These are phyloP conservation scores for Oncorhynchus mykiss DNA, from an alignment of 2,113 vertebrate genomes.

Conservation along the genomic window DNA sequence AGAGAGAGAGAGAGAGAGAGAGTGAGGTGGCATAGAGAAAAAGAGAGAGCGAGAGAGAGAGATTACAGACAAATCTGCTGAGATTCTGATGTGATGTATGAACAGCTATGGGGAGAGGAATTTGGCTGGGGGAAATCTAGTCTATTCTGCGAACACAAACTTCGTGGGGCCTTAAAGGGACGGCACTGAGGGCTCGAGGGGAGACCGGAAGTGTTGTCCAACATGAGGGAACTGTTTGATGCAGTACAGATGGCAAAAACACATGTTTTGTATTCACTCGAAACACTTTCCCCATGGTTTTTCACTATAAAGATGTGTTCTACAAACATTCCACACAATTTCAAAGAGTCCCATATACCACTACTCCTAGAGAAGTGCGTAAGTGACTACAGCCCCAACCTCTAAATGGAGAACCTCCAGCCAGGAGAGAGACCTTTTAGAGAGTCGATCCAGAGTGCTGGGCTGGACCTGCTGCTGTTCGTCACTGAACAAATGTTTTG, in stretches of 20 bases:
- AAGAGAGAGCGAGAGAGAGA: not conserved
- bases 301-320: constrained; percentile 16
- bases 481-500: constrained; percentile 77
- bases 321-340: not conserved
- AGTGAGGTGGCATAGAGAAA: not conserved
- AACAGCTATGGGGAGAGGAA: constrained; percentile 8
- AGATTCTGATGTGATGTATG: constrained; percentile 41
- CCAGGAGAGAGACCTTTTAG: not conserved
- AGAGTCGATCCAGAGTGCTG: constrained; percentile 12
- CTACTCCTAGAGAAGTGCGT: not conserved
- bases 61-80: constrained; percentile 6
- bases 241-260: constrained; percentile 29
- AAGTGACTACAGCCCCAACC: not conserved
- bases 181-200: constrained; percentile 8
- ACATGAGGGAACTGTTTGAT: constrained; percentile 24
- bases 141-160: not conserved
- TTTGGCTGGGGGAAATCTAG: not conserved
- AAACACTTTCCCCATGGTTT: constrained; percentile 21
- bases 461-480: constrained; percentile 53
- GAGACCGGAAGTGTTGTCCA: constrained; percentile 30
- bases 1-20: no score
- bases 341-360: not conserved
- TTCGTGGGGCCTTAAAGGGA: constrained; percentile 15
- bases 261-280: constrained; percentile 21
- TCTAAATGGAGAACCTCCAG: not conserved